A percentile compares a stretch with the other conserved stretches of the same genome.
Evolutionary conservation across 2,113 vertebrate genomes (phyloP).

Genomic region (Psophia crepitans): DNA sequence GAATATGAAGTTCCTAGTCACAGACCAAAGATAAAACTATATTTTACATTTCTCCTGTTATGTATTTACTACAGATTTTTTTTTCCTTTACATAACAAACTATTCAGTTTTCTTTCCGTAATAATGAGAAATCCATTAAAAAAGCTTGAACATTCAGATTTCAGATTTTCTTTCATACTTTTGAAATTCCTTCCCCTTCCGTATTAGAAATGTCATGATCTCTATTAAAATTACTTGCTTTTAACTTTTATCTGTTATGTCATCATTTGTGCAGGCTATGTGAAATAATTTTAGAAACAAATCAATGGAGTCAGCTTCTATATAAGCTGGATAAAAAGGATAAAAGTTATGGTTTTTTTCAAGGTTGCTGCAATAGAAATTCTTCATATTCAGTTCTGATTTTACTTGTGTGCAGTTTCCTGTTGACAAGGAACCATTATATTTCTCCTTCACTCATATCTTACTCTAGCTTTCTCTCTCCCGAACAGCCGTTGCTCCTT

Average conservation of each 20-base stretch:
- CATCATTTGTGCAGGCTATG: not conserved
- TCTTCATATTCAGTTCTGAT: not conserved
- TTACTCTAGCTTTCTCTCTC: not conserved
- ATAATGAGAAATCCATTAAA: not conserved
- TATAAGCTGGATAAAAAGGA: not conserved
- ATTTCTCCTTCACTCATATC: not conserved
- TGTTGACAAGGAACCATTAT: not conserved
- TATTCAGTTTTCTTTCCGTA: not conserved
- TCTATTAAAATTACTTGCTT: not conserved
- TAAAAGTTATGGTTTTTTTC: not conserved
- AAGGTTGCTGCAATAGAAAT: not conserved
- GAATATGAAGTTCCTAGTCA: not conserved
- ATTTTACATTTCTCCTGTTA: not conserved
- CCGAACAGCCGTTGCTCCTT: not conserved
- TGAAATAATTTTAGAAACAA: not conserved
- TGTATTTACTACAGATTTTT: not conserved
- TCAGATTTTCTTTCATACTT: not conserved
- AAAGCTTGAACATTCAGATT: not conserved
- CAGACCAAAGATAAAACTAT: not conserved
- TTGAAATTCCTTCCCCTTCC: not conserved
- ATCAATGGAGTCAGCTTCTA: not conserved
- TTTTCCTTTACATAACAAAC: not conserved
- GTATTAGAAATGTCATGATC: not conserved
- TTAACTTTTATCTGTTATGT: not conserved
- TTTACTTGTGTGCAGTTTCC: not conserved